phyloP scores from a whole-genome alignment of 2,113 vertebrate species.

The Eudyptes chrysolophus region DNA sequence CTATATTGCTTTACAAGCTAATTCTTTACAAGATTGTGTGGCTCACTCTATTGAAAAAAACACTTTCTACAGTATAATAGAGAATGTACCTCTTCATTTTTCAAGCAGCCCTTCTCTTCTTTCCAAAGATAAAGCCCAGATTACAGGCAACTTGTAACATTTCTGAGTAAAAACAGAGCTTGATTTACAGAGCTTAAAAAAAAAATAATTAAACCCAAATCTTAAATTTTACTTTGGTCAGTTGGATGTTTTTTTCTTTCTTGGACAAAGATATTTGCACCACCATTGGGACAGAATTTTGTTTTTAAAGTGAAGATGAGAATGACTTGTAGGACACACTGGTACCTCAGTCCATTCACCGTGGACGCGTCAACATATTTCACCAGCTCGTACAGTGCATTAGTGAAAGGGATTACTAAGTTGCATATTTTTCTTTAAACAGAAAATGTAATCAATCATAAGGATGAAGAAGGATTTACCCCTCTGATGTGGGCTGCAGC shows the following conservation, averaged over 20 bases:
- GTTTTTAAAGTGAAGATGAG: neutral
- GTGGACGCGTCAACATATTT: neutral
- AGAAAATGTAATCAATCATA: conserved; percentile 96
- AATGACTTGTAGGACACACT: neutral
- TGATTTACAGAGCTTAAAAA: neutral
- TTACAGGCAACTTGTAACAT: neutral
- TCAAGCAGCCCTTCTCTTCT: neutral
- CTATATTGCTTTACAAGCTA: neutral
- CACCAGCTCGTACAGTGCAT: neutral
- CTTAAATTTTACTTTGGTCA: neutral
- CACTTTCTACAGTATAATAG: neutral
- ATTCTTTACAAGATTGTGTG: neutral
- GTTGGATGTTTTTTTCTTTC: neutral
- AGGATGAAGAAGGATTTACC: conserved; percentile 98
- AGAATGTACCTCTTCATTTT: neutral
- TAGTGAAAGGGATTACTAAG: conserved; percentile 28
- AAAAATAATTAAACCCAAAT: neutral
- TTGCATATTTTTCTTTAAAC: conserved; percentile 66
- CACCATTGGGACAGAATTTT: neutral
- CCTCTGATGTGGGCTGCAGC: conserved; percentile 99
- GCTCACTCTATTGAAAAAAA: neutral
- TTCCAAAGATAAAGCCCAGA: neutral
- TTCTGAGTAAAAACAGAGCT: neutral
- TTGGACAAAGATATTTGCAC: neutral
- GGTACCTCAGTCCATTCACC: neutral